Percentiles rank a stretch among this genome's conserved stretches.
phyloP scores from a whole-genome alignment of 2,888 invertebrate genomes.

The Thereva unica region DNA sequence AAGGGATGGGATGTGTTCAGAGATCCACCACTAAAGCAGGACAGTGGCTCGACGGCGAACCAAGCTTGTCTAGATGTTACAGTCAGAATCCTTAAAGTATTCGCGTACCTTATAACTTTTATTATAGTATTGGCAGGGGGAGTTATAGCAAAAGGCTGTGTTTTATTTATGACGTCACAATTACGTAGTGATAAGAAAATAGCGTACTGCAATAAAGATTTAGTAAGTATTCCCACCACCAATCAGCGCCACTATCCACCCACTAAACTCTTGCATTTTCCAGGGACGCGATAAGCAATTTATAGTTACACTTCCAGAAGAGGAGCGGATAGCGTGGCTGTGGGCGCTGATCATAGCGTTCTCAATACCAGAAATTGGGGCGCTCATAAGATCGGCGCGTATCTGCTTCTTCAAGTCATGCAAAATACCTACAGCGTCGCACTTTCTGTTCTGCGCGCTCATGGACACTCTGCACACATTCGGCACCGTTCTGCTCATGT shows the following conservation, averaged over 20 bases:
- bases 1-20: conserved; percentile 98
- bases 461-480: conserved; percentile 88
- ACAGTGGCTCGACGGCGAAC: conserved; percentile 86
- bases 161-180: conserved; percentile 92
- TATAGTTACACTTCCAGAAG: conserved; percentile 77
- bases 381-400: conserved; percentile 79
- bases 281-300: conserved; percentile 86
- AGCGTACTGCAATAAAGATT: conserved; percentile 81
- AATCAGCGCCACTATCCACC: neutral
- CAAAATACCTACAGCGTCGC: conserved; percentile 65
- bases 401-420: conserved; percentile 92
- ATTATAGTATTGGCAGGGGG: conserved; percentile 81
- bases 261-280: conserved; percentile 41
- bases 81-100: conserved; percentile 79
- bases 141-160: conserved; percentile 84
- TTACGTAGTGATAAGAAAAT: conserved; percentile 75
- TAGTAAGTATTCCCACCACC: conserved; percentile 64
- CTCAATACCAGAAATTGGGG: conserved; percentile 85
- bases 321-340: conserved; percentile 89
- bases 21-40: conserved; percentile 85
- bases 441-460: conserved; percentile 66
- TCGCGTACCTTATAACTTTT: conserved; percentile 85
- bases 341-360: conserved; percentile 89
- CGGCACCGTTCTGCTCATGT: conserved; percentile 84
- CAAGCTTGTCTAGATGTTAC: conserved; percentile 85